Base-by-base conservation (phyloP, 2,797 vertebrate genomes). In the Sphenopsis melanotis region DNA sequence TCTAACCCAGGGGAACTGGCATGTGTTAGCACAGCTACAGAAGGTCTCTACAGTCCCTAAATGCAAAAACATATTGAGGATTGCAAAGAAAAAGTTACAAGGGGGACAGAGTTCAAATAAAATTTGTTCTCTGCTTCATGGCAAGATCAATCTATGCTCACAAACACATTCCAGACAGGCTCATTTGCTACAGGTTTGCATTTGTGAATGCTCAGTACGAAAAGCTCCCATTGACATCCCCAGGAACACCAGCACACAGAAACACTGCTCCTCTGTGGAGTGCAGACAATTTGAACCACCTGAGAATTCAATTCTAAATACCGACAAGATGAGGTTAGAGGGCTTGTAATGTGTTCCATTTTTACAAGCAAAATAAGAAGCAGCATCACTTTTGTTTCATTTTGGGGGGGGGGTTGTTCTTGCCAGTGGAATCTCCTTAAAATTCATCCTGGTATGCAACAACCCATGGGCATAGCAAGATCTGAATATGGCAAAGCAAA, bases 51-150 rank as follows among this genome's bases (percentile, higher is more conserved):
- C 85, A 76, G 87, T 93, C 94, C 85, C 95, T 96, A 95, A 96
- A 96, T 91, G 89, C 80, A 95, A 96, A 97, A 97, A 96, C 96
- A 96, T 96, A 96, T 96, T 97, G 96, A 97, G 66, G 80, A 91
- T 47, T 76, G 94, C 60, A 88, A 94, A 92, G 94, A 89, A 94
- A 84, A 95, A 95, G 88, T 96, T 96, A 89, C 92, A 82, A 87
- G 68, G 66, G 87, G 69, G n/a, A 82, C 85, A 93, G 72, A 95
- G 96, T 96, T 97, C 91, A 96, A 84, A 96, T 66, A 88, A 63
- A 96, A 96, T 93, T 93, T 94, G 87, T 88, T 90, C 77, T 77
- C 63, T 84, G 70, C 32, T 94, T 95, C 13, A 1, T 36, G 80
- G 83, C 66, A 87, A 72, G 39, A 91, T 88, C 59, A 61, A 13